phyloP scores from a whole-genome alignment of 1,140 invertebrate species.

The Drosophila repleta region DNA sequence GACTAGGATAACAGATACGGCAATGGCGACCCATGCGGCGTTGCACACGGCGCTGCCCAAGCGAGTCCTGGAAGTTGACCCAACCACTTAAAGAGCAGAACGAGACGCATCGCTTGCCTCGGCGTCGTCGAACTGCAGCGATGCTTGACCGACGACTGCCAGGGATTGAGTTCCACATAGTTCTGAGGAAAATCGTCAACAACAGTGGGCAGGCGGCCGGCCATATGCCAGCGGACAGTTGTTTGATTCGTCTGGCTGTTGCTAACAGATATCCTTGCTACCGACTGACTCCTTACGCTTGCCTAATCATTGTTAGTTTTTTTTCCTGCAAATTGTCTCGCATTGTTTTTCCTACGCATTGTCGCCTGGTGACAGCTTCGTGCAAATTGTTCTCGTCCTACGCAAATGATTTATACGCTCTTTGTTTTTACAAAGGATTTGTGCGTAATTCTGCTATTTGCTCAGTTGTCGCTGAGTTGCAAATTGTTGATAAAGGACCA shows the following conservation, averaged over 20 bases:
- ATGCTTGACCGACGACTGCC: constrained; percentile 59
- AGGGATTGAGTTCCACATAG: constrained; percentile 49
- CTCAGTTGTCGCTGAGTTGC: constrained; percentile 26
- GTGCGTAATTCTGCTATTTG: constrained; percentile 42
- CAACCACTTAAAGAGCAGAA: constrained; percentile 60
- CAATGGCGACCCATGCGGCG: constrained; percentile 64
- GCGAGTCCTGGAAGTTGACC: constrained; percentile 8
- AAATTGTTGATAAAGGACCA: constrained; percentile 3
- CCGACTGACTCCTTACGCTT: constrained; percentile 48
- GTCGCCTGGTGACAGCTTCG: constrained; percentile 49
- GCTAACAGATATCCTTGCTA: constrained; percentile 44
- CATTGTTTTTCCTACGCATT: constrained; percentile 33
- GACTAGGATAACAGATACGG: constrained; percentile 15
- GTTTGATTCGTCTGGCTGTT: constrained; percentile 53
- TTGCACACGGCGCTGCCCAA: constrained; percentile 64
- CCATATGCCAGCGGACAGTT: constrained; percentile 72
- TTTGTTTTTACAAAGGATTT: constrained; percentile 43
- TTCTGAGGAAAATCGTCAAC: constrained; percentile 56
- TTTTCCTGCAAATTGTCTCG: constrained; percentile 38
- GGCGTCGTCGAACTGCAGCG: constrained; percentile 36
- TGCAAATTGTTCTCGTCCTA: constrained; percentile 59
- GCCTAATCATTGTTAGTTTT: constrained; percentile 64
- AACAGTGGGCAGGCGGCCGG: neutral
- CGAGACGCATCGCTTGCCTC: constrained; percentile 15
- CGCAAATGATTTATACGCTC: constrained; percentile 48